Conservation (phyloP, 1,140 invertebrate genomes). For the Platorchestia sp. region DNA sequence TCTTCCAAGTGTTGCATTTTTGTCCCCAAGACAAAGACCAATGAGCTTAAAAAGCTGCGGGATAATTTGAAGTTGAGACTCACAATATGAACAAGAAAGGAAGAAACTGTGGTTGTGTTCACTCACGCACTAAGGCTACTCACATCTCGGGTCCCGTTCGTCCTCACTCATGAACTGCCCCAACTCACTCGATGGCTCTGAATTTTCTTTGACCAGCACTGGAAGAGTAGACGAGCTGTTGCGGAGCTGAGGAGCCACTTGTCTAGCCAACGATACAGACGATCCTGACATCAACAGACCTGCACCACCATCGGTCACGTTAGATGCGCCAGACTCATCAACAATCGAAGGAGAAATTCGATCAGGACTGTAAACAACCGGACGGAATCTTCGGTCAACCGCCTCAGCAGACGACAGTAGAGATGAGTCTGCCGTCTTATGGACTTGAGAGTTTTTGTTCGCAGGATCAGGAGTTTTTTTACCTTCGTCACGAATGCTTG, state of each 20-base stretch:
- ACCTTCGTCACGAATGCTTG: neutral
- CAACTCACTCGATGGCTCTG: neutral
- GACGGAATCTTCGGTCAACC: neutral
- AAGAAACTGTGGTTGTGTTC: neutral
- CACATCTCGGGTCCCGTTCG: constrained; percentile 22
- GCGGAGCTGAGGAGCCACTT: neutral
- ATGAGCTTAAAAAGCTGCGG: neutral
- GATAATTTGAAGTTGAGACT: neutral
- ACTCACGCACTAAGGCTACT: neutral
- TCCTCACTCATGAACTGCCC: constrained; percentile 21
- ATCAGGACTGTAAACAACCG: neutral
- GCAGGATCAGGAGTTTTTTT: neutral
- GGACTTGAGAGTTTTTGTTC: neutral
- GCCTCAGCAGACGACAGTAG: neutral
- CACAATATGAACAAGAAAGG: neutral
- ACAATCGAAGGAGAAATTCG: neutral
- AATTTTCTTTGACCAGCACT: neutral
- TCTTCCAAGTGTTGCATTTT: too few relatives aligned
- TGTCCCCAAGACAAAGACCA: too few relatives aligned
- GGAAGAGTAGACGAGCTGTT: neutral
- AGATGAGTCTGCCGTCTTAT: neutral
- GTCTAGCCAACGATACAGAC: neutral
- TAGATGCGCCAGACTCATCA: neutral
- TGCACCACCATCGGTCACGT: neutral
- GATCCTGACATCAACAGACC: neutral